phyloP scores from a whole-genome alignment of 2,113 vertebrate genomes.

The Nicator chloris region DNA sequence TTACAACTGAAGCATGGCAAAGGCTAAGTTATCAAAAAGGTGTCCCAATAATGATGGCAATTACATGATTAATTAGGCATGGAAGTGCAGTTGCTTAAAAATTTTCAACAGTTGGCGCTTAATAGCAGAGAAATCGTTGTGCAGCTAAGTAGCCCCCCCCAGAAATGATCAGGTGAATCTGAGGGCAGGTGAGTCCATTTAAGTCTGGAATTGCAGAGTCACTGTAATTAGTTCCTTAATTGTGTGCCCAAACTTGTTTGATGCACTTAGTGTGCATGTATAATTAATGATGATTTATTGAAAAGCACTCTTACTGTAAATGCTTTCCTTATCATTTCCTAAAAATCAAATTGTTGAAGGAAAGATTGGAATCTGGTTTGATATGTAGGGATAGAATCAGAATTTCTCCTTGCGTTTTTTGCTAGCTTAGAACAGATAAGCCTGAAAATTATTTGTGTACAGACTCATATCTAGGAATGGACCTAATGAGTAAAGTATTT shows the following conservation, averaged over 20 bases:
- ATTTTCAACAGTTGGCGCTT: conserved; percentile 47
- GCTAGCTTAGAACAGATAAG: background rate
- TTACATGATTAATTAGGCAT: conserved; percentile 64
- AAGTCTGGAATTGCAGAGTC: conserved; percentile 31
- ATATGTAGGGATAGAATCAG: background rate
- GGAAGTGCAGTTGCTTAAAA: conserved; percentile 43
- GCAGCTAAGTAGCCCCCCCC: background rate
- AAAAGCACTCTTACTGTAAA: background rate
- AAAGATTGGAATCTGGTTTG: background rate
- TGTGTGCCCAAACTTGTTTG: conserved; percentile 38
- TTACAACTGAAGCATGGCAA: background rate
- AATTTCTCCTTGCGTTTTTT: background rate
- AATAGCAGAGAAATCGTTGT: background rate
- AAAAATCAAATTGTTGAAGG: conserved; percentile 23
- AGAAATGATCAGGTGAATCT: background rate
- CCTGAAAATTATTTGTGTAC: background rate
- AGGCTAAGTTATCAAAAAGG: conserved; percentile 46
- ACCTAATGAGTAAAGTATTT: background rate
- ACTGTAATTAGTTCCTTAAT: conserved; percentile 60
- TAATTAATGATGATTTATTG: conserved; percentile 67
- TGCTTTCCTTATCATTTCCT: conserved; percentile 26
- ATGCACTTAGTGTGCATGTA: background rate
- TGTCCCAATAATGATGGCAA: conserved; percentile 52
- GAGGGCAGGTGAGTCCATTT: background rate
- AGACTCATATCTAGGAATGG: background rate